Evolutionary conservation across 2,797 vertebrate species (phyloP), one percentile per base, ranked within the genome.

Genomic region (Botia kubotai): DNA sequence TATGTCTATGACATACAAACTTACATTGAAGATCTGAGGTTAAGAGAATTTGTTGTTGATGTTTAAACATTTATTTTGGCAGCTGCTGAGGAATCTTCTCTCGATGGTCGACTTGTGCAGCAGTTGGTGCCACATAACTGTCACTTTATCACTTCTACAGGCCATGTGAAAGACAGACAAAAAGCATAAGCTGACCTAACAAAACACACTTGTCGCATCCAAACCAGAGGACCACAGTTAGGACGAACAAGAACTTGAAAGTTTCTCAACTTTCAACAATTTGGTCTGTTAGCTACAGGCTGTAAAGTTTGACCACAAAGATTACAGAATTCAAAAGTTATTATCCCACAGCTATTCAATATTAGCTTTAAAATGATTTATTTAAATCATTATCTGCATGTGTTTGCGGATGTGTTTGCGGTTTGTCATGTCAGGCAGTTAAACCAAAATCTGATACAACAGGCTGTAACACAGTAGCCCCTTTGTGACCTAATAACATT

Each of bases 91-190:
- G 92, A 90, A 91, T 89, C 89, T 86, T 88, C 78, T 0, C 87
- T 87, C 86, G 88, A 77, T 88, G 87, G 85, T 26, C 87, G 92
- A 93, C 92, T 91, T 90, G 91, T 90, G 91, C 90, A 94, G 93
- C 96, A 97, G 96, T 96, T 98, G 96, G 90, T 92, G 92, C 86
- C 92, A 73, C 90, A 93, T 97, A 95, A 92, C 96, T 97, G 94
- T 93, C 95, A 94, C 95, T 98, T 97, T 96, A 96, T 96, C 96
- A 92, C 95, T 95, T 92, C 89, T 94, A 90, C 94, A 96, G 96
- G 95, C 96, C 95, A 93, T 85, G 89, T 96, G 95, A 97, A 97
- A 96, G 97, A 96, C 95, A 10, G 97, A 96, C 95, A 43, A 95
- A 95, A 95, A 67, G 52, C 72, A 93, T 88, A 87, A 91, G 91